Conservation (phyloP, 2,797 vertebrate species). For the Lepilemur ruficaudatus region DNA sequence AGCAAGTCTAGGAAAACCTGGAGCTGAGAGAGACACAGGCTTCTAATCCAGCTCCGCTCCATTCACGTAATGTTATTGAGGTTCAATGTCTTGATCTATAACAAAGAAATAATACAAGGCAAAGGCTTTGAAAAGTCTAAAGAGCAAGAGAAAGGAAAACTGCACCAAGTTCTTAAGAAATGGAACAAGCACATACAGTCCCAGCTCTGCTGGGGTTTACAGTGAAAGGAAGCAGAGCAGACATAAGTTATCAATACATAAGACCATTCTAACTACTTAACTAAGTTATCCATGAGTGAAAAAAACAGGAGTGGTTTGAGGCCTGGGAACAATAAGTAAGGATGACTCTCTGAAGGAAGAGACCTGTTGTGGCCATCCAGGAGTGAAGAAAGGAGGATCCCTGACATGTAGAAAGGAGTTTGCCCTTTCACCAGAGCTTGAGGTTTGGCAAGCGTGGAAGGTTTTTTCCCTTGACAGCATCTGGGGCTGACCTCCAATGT, state of each 20-base stretch:
- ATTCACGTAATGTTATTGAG: background rate
- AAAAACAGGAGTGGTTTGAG: background rate
- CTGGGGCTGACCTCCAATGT: background rate
- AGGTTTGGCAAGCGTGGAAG: background rate
- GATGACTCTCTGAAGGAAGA: background rate
- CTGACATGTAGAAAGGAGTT: background rate
- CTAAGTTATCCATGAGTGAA: background rate
- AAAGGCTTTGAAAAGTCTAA: conserved; percentile 41
- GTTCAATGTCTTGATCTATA: background rate
- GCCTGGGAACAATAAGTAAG: background rate
- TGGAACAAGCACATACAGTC: background rate
- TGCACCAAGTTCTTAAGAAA: background rate
- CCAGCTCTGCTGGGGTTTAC: background rate
- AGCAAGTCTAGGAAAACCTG: background rate
- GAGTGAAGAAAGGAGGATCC: background rate
- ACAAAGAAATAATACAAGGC: background rate
- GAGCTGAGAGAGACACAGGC: background rate
- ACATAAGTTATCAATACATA: background rate
- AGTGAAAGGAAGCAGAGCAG: background rate
- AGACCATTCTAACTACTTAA: background rate
- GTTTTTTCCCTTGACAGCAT: background rate
- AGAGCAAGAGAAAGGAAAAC: conserved; percentile 8
- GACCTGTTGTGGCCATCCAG: background rate
- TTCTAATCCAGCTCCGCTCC: background rate
- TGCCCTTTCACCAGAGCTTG: background rate